phyloP scores from a whole-genome alignment of 2,888 invertebrate genomes.

The Eudemis profundana region DNA sequence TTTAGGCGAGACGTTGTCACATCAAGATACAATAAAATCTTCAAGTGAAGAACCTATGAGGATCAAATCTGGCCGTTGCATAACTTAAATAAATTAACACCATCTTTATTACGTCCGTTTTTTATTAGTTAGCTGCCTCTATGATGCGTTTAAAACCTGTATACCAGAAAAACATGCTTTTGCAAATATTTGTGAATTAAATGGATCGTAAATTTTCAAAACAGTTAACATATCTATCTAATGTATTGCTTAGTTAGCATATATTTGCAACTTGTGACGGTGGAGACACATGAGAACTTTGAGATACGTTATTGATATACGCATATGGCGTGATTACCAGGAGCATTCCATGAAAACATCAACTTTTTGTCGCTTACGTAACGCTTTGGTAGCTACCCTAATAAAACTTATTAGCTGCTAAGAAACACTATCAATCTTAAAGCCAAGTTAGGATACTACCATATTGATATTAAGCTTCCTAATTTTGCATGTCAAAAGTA shows the following conservation, averaged over 20 bases:
- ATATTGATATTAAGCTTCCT: no score
- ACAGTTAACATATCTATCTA: conserved; percentile 10
- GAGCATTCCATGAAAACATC: no score
- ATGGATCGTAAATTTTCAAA: conserved; percentile 24
- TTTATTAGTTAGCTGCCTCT: conserved; percentile 4
- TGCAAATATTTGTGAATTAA: conserved; percentile 27
- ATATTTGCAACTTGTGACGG: conserved; percentile 14
- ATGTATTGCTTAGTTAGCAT: conserved; percentile 7
- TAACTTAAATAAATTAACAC: conserved; percentile 7
- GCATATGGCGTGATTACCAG: neutral
- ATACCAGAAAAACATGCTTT: conserved; percentile 23
- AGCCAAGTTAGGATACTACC: no score
- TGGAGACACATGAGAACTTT: neutral
- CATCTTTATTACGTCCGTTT: conserved; percentile 23
- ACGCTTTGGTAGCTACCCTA: no score
- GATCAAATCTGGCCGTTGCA: neutral
- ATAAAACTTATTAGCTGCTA: no score
- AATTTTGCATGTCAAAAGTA: no score
- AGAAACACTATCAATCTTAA: no score
- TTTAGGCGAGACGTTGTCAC: no score
- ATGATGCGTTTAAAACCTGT: conserved; percentile 11
- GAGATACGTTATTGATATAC: no score
- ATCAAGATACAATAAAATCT: neutral
- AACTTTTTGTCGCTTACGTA: no score
- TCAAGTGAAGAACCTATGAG: neutral